A percentile compares a stretch with the other conserved stretches of the same genome.
Conservation (phyloP, 2,113 vertebrate genomes). For the Ariopsis seemanni region DNA sequence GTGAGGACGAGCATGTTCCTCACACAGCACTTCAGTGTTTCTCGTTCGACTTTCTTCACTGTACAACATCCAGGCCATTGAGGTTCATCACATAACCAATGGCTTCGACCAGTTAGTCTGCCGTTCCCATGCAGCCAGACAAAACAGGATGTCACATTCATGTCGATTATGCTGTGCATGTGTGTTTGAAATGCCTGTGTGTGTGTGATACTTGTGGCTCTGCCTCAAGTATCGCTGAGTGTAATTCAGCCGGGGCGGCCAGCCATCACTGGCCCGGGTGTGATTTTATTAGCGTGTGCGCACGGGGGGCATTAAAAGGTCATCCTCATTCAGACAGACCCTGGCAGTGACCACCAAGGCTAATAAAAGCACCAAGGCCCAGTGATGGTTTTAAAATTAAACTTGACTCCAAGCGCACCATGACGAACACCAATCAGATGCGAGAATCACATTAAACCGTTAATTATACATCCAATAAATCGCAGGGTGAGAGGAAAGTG, state of each 20-base stretch:
- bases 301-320: slow-evolving; percentile 49
- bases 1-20: not conserved
- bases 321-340: slow-evolving; percentile 44
- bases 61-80: not conserved
- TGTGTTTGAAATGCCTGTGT: slow-evolving; percentile 8
- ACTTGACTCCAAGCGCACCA: not conserved
- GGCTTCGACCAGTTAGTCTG: not conserved
- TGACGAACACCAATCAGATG: slow-evolving; percentile 33
- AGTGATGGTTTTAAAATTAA: slow-evolving; percentile 36
- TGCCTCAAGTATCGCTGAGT: not conserved
- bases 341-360: slow-evolving; percentile 40
- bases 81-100: not conserved
- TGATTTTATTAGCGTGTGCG: slow-evolving; percentile 49
- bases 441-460: not conserved
- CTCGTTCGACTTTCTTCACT: slow-evolving; percentile 7
- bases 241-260: slow-evolving; percentile 14
- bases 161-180: slow-evolving; percentile 9
- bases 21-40: not conserved
- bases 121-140: slow-evolving; percentile 17
- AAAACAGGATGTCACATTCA: slow-evolving; percentile 10
- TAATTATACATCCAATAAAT: slow-evolving; percentile 27
- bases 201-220: not conserved
- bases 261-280: slow-evolving; percentile 26
- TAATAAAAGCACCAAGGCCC: slow-evolving; percentile 52
- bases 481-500: not conserved